phyloP scores from a whole-genome alignment of 2,888 invertebrate genomes.

The Acholoe squamosa region DNA sequence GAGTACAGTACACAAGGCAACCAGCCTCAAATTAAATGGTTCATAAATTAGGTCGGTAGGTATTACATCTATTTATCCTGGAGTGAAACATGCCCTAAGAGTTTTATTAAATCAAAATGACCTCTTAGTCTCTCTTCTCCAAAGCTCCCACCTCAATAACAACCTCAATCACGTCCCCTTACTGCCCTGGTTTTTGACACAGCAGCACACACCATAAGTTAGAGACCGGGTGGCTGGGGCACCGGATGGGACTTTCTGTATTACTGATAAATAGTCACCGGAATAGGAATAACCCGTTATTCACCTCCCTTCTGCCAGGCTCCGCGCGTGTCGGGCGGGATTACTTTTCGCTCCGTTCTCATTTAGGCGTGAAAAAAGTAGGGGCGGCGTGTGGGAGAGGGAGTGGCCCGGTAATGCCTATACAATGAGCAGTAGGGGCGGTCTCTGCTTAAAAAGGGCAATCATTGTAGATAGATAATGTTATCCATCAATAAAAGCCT shows the following conservation, averaged over 20 bases:
- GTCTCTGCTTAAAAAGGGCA: background rate
- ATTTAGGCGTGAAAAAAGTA: background rate
- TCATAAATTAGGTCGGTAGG: too few relatives aligned
- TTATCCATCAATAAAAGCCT: conserved; percentile 26
- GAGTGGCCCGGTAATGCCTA: background rate
- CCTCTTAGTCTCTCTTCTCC: too few relatives aligned
- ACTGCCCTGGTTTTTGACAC: too few relatives aligned
- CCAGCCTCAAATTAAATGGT: too few relatives aligned
- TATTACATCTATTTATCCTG: too few relatives aligned
- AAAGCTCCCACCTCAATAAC: too few relatives aligned
- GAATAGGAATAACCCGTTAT: conserved; percentile 15
- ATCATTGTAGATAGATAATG: conserved; percentile 8
- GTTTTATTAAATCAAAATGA: too few relatives aligned
- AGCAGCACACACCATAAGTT: background rate
- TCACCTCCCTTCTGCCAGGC: background rate
- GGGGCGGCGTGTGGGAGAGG: background rate
- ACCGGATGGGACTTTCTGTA: background rate
- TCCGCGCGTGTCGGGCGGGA: background rate
- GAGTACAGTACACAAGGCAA: too few relatives aligned
- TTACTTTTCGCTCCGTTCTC: conserved; percentile 34
- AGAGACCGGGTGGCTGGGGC: background rate
- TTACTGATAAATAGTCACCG: conserved; percentile 6
- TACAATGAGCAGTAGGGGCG: conserved; percentile 2
- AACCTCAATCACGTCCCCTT: too few relatives aligned
- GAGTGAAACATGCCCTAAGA: too few relatives aligned